Evolutionary conservation across 2,797 vertebrate species (phyloP).

Genomic region (Monodelphis domestica): DNA sequence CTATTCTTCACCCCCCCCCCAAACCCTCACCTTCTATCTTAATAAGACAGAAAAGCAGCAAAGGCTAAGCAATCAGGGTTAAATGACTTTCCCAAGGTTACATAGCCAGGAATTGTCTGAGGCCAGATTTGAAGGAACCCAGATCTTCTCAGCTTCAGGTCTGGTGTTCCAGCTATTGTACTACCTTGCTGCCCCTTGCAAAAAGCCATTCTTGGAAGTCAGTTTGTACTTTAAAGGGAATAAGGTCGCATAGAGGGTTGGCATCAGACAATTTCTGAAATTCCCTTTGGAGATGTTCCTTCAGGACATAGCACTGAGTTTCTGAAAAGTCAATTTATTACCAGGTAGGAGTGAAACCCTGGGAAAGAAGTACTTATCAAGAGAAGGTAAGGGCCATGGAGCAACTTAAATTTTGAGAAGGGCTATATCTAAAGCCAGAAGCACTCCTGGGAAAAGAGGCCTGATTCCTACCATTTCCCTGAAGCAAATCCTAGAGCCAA

Average conservation of each 20-base stretch:
- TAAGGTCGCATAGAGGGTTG: too few species aligned
- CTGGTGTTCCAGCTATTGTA: not conserved
- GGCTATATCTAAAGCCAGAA: not conserved
- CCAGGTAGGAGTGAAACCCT: not conserved
- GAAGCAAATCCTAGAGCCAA: too few species aligned
- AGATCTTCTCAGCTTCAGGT: not conserved
- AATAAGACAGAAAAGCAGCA: too few species aligned
- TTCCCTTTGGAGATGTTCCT: not conserved
- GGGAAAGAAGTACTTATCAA: not conserved
- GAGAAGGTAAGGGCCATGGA: not conserved
- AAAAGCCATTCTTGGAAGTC: not conserved
- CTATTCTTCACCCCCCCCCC: too few species aligned
- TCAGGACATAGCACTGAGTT: not conserved
- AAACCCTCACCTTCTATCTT: too few species aligned
- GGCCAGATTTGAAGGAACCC: not conserved
- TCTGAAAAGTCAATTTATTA: not conserved
- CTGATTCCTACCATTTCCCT: too few species aligned
- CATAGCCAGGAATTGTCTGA: not conserved
- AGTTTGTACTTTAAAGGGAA: not conserved
- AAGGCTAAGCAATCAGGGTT: too few species aligned
- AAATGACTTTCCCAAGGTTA: too few species aligned
- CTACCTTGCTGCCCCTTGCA: not conserved
- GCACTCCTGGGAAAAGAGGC: not conserved
- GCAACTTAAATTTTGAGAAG: not conserved
- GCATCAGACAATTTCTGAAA: not conserved